phyloP scores from a whole-genome alignment of 1,140 invertebrate genomes.

The Drosophila subpulchrella region DNA sequence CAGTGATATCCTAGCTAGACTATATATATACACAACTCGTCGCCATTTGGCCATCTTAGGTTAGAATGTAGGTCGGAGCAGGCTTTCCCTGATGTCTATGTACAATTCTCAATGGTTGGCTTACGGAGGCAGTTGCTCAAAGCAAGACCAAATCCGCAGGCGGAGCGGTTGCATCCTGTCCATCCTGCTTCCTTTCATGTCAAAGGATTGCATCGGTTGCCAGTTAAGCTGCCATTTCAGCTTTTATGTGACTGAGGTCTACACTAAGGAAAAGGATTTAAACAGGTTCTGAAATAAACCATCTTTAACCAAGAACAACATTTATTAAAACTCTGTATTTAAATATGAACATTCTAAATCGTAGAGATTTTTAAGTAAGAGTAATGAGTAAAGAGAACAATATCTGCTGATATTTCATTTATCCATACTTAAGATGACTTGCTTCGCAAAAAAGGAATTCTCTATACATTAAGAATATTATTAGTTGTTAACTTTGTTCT shows the following conservation, averaged over 20 bases:
- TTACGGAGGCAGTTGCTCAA: constrained; percentile 7
- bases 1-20: constrained; percentile 40
- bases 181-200: not conserved
- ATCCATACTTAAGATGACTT: no score
- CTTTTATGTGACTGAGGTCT: not conserved
- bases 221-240: not conserved
- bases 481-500: no score
- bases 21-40: constrained; percentile 32
- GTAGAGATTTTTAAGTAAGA: no score
- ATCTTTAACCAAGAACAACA: no score
- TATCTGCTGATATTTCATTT: no score
- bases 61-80: constrained; percentile 5
- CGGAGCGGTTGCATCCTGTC: not conserved
- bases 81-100: constrained; percentile 18
- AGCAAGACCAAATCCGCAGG: not conserved
- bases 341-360: no score
- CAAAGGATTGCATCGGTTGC: constrained; percentile 4
- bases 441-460: no score
- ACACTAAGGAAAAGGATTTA: constrained; percentile 3
- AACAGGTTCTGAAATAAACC: no score
- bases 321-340: no score
- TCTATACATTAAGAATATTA: no score
- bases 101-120: constrained; percentile 21
- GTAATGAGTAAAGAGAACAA: no score
- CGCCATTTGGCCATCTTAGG: constrained; percentile 44